phyloP scores from a whole-genome alignment of 2,797 vertebrate genomes.

The Oophaga sylvatica region DNA sequence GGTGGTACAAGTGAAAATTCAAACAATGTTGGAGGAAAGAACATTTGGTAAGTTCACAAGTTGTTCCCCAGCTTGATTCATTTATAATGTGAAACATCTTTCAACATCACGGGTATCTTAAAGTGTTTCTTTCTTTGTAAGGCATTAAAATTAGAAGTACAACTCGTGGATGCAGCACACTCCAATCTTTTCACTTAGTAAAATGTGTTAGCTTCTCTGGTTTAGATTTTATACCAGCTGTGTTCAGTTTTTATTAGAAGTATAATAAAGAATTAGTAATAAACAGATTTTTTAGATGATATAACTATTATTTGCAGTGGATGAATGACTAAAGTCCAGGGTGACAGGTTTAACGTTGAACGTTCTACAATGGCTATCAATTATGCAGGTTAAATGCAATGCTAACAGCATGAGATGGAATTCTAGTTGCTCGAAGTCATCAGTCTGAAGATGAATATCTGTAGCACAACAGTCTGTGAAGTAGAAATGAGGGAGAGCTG shows the following conservation, averaged over 20 bases:
- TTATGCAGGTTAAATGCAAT: not conserved
- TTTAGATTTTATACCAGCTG: slow-evolving; percentile 46
- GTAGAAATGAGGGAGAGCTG: not conserved
- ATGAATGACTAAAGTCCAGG: not conserved
- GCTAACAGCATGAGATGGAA: not conserved
- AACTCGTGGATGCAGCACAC: slow-evolving; percentile 4
- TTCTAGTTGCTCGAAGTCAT: not conserved
- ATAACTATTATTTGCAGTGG: not conserved
- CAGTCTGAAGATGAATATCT: slow-evolving; percentile 1
- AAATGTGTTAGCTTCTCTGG: slow-evolving; percentile 20
- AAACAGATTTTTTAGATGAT: slow-evolving; percentile 19
- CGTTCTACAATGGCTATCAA: not conserved
- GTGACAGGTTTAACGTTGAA: slow-evolving; percentile 31
- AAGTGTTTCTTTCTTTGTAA: slow-evolving; percentile 43
- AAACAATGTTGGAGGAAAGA: slow-evolving; percentile 49
- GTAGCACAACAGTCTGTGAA: not conserved
- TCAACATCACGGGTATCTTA: slow-evolving; percentile 43
- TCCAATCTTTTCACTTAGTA: slow-evolving; percentile 25
- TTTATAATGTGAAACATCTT: slow-evolving; percentile 46
- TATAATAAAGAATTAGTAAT: slow-evolving; percentile 1
- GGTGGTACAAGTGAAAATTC: slow-evolving; percentile 49
- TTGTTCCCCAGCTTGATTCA: slow-evolving; percentile 51
- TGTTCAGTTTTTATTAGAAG: slow-evolving; percentile 5
- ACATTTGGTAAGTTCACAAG: slow-evolving; percentile 53
- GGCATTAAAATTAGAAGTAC: slow-evolving; percentile 48